Conservation (phyloP, 2,113 vertebrate species). For the Oryzias melastigma region DNA sequence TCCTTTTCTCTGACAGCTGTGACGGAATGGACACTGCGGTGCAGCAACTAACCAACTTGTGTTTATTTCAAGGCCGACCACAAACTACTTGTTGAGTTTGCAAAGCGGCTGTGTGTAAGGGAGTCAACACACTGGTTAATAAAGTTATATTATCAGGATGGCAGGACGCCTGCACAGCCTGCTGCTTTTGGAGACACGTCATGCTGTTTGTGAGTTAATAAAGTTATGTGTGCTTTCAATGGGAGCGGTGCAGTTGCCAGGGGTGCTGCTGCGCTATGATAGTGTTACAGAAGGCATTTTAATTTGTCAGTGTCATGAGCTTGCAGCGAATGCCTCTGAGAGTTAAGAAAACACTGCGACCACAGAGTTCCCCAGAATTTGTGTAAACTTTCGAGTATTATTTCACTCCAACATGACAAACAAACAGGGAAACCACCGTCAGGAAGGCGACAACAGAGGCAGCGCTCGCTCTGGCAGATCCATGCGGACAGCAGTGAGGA, state of each 20-base stretch:
- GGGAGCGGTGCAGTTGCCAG: slow-evolving; percentile 43
- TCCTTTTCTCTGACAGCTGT: slow-evolving; percentile 20
- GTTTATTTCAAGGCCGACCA: slow-evolving; percentile 47
- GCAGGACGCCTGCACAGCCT: slow-evolving; percentile 46
- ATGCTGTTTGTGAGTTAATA: slow-evolving; percentile 65
- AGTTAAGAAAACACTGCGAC: slow-evolving; percentile 19
- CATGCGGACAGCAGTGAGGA: slow-evolving; percentile 44
- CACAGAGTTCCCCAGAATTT: slow-evolving; percentile 13
- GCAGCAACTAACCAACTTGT: slow-evolving; percentile 51
- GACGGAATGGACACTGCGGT: slow-evolving; percentile 34
- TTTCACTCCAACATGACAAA: slow-evolving; percentile 28
- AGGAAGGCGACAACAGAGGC: slow-evolving; percentile 48
- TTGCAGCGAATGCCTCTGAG: slow-evolving; percentile 45
- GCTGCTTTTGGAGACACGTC: slow-evolving; percentile 60
- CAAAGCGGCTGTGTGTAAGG: slow-evolving; percentile 35
- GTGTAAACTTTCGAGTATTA: background rate
- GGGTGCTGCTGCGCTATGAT: slow-evolving; percentile 36
- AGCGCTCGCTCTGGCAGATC: slow-evolving; percentile 27
- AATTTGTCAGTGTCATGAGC: slow-evolving; percentile 50
- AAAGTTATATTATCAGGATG: slow-evolving; percentile 62
- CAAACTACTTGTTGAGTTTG: slow-evolving; percentile 37
- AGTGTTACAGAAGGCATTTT: slow-evolving; percentile 41
- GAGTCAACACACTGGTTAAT: slow-evolving; percentile 63
- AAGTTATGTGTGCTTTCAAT: slow-evolving; percentile 63
- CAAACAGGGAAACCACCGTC: slow-evolving; percentile 36